Conservation (phyloP, 2,797 vertebrate species). For the Columba guinea region DNA sequence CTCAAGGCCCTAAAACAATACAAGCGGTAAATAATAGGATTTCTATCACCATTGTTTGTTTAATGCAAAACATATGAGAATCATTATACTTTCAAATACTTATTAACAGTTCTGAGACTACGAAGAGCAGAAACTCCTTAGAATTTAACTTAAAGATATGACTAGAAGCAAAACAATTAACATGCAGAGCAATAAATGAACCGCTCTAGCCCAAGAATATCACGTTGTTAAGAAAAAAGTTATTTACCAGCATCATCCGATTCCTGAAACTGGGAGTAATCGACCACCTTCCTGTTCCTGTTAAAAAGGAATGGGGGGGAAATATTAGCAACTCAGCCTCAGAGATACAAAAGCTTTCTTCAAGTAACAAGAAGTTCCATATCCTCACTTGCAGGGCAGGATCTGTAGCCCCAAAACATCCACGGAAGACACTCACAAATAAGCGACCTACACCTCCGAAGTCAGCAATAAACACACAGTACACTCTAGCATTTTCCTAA, state of each 20-base stretch:
- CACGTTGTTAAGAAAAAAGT: background rate
- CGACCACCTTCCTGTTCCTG: conserved; percentile 99
- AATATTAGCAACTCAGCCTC: background rate
- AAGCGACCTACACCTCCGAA: background rate
- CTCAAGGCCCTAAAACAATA: conserved; percentile 14
- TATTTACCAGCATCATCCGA: conserved; percentile 95
- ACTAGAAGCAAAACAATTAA: conserved; percentile 1
- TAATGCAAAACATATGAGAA: conserved; percentile 25
- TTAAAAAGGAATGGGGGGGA: background rate
- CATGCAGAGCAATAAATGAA: background rate
- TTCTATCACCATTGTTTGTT: conserved; percentile 59
- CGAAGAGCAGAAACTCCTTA: background rate
- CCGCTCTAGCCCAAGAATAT: background rate
- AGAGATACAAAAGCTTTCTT: background rate
- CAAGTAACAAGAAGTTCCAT: background rate
- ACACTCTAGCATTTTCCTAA: background rate
- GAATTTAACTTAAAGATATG: background rate
- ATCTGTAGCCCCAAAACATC: background rate
- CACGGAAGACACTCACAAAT: background rate
- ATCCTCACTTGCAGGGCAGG: background rate
- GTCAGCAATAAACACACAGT: background rate
- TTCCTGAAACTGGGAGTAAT: conserved; percentile 99
- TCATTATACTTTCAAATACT: conserved; percentile 27
- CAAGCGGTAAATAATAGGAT: conserved; percentile 53
- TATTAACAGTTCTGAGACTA: conserved; percentile 26